phyloP scores from a whole-genome alignment of 1,140 invertebrate genomes.

The Ceratosolen fusciceps region DNA sequence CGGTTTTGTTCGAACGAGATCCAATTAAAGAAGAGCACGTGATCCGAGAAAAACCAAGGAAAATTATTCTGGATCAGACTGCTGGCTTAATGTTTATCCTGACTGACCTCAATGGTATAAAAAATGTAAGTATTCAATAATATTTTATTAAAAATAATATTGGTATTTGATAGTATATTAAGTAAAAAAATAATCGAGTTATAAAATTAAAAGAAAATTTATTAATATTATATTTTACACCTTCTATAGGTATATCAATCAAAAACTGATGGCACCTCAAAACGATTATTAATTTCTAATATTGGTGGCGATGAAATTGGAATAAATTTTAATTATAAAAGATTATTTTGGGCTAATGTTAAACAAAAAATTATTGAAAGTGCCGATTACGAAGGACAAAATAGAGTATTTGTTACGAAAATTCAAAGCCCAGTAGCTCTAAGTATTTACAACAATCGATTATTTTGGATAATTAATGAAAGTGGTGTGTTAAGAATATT shows the following conservation, averaged over 20 bases:
- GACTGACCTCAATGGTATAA: slow-evolving; percentile 6
- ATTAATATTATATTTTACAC: neutral
- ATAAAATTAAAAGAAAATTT: too few relatives aligned
- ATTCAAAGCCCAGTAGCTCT: neutral
- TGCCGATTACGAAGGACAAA: slow-evolving; percentile 2
- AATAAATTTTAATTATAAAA: neutral
- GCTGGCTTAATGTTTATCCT: slow-evolving; percentile 15
- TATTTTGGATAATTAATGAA: neutral
- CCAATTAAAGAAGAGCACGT: slow-evolving; percentile 26
- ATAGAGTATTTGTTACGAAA: neutral
- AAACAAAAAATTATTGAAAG: slow-evolving; percentile 3
- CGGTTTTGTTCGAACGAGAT: slow-evolving; percentile 3
- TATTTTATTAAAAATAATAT: too few relatives aligned
- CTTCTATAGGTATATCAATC: neutral
- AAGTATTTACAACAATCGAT: slow-evolving; percentile 6
- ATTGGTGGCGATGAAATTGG: neutral
- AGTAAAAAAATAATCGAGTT: too few relatives aligned
- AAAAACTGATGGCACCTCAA: slow-evolving; percentile 7
- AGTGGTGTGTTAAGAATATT: neutral
- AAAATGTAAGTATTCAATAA: slow-evolving; percentile 9
- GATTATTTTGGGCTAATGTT: slow-evolving; percentile 3
- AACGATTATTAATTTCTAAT: slow-evolving; percentile 11
- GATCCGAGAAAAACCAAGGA: slow-evolving; percentile 11
- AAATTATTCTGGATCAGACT: neutral
- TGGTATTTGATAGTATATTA: too few relatives aligned